phyloP scores from a whole-genome alignment of 1,140 invertebrate species.

The Platyscapa corneri region DNA sequence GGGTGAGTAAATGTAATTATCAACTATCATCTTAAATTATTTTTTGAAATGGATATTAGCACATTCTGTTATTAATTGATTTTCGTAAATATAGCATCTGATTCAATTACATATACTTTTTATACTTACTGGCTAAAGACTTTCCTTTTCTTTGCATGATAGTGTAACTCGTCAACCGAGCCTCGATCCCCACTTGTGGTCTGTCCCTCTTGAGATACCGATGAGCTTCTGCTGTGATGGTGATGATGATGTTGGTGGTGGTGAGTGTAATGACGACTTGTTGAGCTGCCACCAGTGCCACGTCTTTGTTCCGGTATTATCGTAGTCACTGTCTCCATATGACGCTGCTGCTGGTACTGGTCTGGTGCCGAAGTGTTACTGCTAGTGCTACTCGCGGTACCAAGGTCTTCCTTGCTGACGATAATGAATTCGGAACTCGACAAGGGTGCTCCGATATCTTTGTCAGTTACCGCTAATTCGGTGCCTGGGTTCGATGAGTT shows the following conservation, averaged over 20 bases:
- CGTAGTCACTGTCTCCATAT: conserved; percentile 47
- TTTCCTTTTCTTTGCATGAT: conserved; percentile 65
- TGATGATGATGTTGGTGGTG: conserved; percentile 58
- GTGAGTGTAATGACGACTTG: conserved; percentile 39
- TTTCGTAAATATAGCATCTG: too few species aligned
- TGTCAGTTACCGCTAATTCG: background rate
- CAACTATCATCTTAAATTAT: too few species aligned
- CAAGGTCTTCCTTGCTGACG: conserved; percentile 57
- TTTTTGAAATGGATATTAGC: too few species aligned
- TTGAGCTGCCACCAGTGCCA: conserved; percentile 14
- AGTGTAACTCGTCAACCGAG: conserved; percentile 57
- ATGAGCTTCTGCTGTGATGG: conserved; percentile 59
- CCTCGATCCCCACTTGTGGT: conserved; percentile 41
- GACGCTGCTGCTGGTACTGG: background rate
- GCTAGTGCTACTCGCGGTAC: conserved; percentile 57
- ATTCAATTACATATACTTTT: too few species aligned
- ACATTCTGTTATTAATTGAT: too few species aligned
- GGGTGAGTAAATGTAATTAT: too few species aligned
- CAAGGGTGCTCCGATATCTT: background rate
- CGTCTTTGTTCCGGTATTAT: conserved; percentile 32
- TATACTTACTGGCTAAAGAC: conserved; percentile 66
- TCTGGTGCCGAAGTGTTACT: background rate
- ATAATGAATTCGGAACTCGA: conserved; percentile 24
- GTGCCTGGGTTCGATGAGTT: background rate
- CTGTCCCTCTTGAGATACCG: conserved; percentile 39